phyloP scores from a whole-genome alignment of 2,888 invertebrate species.

The Caenorhabditis angaria region DNA sequence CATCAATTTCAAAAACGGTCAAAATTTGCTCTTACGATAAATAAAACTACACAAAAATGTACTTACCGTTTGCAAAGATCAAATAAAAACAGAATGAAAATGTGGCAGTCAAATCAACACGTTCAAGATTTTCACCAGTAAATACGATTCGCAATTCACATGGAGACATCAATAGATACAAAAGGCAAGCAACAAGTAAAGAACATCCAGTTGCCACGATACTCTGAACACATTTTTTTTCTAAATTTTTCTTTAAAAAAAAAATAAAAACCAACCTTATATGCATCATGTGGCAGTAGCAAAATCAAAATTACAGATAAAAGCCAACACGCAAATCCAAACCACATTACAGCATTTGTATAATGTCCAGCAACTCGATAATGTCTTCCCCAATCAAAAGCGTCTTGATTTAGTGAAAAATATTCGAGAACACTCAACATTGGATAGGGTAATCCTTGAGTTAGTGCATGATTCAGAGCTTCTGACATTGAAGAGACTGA shows the following conservation, averaged over 20 bases:
- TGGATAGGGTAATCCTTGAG: conserved; percentile 67
- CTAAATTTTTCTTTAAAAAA: too few relatives aligned
- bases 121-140: conserved; percentile 51
- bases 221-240: conserved; percentile 24
- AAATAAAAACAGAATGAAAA: conserved; percentile 69
- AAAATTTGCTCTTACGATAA: too few relatives aligned
- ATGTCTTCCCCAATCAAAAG: conserved; percentile 66
- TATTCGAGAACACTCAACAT: conserved; percentile 66
- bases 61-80: conserved; percentile 58
- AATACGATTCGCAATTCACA: conserved; percentile 65
- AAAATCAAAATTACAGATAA: conserved; percentile 59
- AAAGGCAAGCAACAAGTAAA: conserved; percentile 54
- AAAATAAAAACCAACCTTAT: conserved; percentile 22
- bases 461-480: conserved; percentile 58
- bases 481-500: conserved; percentile 63
- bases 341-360: conserved; percentile 59
- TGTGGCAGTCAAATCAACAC: conserved; percentile 55
- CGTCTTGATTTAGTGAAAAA: conserved; percentile 62
- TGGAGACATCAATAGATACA: conserved; percentile 61
- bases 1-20: too few relatives aligned
- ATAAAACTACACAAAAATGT: conserved; percentile 2
- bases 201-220: conserved; percentile 58
- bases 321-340: conserved; percentile 54
- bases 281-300: conserved; percentile 63
- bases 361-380: conserved; percentile 69